These are phyloP conservation scores for Metridium senile DNA, from an alignment of 92 coral and sea anemone genomes.

Conservation along the genomic window DNA sequence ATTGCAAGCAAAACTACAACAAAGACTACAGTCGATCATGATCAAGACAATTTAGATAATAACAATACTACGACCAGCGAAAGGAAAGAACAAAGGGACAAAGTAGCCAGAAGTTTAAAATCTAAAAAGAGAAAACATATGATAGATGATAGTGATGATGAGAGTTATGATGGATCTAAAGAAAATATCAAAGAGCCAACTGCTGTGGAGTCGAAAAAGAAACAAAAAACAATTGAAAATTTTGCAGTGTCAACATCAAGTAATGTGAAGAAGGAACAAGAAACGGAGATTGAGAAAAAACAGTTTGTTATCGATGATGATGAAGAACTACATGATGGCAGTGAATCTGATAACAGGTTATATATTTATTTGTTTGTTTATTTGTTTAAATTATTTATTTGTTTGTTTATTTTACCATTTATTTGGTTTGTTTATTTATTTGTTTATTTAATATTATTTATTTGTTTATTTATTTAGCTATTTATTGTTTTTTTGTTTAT, in stretches of 20 bases:
- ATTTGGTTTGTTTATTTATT: not conserved
- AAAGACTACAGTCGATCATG: not conserved
- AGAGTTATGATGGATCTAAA: constrained; percentile 1
- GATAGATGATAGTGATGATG: constrained; percentile 1
- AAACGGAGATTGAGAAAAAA: not conserved
- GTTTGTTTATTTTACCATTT: not conserved
- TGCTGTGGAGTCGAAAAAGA: constrained; percentile 7
- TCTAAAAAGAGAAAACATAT: constrained; percentile 16
- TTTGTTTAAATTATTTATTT: not conserved
- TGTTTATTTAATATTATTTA: not conserved
- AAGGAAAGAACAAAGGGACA: not conserved
- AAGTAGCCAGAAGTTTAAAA: not conserved
- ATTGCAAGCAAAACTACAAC: not conserved
- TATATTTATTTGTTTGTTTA: not conserved
- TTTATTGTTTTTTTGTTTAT: not conserved
- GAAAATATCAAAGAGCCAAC: not conserved
- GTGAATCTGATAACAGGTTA: not conserved
- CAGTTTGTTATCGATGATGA: constrained; percentile 13
- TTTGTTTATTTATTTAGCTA: not conserved
- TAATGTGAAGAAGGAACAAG: not conserved
- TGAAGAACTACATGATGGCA: constrained; percentile 3
- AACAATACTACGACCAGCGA: not conserved
- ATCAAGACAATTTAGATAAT: not conserved
- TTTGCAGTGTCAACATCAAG: not conserved
- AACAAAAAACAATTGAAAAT: constrained; percentile 21